These are phyloP conservation scores for Pygocentrus nattereri DNA, from an alignment of 2,797 vertebrate species.

Conservation along the genomic window DNA sequence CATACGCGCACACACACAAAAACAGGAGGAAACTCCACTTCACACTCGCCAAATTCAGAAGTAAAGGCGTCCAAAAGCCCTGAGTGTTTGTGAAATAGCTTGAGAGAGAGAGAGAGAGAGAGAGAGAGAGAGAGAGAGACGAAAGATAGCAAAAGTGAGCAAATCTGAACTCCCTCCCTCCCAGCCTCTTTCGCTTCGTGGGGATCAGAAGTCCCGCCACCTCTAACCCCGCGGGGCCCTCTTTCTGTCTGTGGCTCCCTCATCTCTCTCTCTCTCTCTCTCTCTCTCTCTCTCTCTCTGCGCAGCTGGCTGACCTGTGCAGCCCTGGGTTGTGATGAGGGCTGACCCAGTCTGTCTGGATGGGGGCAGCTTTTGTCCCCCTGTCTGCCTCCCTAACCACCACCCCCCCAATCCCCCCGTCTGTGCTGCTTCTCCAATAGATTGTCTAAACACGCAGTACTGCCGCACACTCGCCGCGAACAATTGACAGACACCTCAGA, in stretches of 20 bases:
- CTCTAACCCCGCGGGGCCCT: constrained; percentile 53
- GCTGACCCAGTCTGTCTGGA: constrained; percentile 91
- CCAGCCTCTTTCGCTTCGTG: neutral
- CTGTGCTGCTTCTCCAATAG: constrained; percentile 8
- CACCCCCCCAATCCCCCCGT: constrained; percentile 13
- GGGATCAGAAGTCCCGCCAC: constrained; percentile 53
- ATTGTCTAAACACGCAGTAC: constrained; percentile 54
- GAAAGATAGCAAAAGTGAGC: neutral
- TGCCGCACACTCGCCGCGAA: neutral
- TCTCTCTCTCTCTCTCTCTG: constrained; percentile 42
- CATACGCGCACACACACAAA: neutral
- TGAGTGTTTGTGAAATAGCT: constrained; percentile 61
- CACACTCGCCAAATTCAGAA: neutral
- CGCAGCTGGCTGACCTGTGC: constrained; percentile 91
- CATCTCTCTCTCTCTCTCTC: neutral
- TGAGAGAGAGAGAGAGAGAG: constrained; percentile 50
- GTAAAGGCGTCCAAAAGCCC: neutral
- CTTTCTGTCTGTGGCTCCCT: constrained; percentile 20
- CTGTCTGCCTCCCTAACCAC: constrained; percentile 85
- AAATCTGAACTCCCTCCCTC: constrained; percentile 11
- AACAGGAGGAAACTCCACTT: neutral
- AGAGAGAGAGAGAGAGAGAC: constrained; percentile 42
- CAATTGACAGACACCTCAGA: neutral
- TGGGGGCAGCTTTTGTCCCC: constrained; percentile 90
- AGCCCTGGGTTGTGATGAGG: constrained; percentile 82